phyloP scores from a whole-genome alignment of 2,888 invertebrate genomes.

The Agelastica alni region DNA sequence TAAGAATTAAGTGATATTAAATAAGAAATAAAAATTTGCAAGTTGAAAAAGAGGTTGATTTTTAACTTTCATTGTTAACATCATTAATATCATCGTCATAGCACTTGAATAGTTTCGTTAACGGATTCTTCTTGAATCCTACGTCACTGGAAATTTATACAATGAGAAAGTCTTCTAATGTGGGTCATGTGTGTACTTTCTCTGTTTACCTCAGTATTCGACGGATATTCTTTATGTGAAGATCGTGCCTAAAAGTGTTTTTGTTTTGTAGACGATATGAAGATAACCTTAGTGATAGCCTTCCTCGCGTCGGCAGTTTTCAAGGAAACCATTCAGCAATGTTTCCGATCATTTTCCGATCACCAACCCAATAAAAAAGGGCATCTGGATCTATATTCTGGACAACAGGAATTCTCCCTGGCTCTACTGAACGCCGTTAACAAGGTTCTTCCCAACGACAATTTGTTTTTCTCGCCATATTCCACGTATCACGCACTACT shows the following conservation, averaged over 20 bases:
- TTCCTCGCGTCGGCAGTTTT: constrained; percentile 40
- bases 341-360: constrained; percentile 58
- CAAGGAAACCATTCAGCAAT: constrained; percentile 52
- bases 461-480: constrained; percentile 87
- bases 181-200: constrained; percentile 47
- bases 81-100: neutral
- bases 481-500: constrained; percentile 81
- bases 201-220: constrained; percentile 34
- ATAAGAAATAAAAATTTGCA: neutral
- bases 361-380: constrained; percentile 40
- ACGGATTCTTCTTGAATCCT: neutral
- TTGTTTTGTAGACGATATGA: constrained; percentile 51
- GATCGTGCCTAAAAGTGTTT: constrained; percentile 15
- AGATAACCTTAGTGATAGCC: constrained; percentile 51
- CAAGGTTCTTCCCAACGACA: constrained; percentile 67
- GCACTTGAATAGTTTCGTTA: too few relatives aligned
- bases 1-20: neutral
- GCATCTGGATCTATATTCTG: constrained; percentile 60
- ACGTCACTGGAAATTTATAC: constrained; percentile 38
- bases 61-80: constrained; percentile 2
- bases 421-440: constrained; percentile 71
- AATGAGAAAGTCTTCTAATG: constrained; percentile 47
- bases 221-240: constrained; percentile 18
- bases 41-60: neutral
- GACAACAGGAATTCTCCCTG: constrained; percentile 71